Base-by-base conservation (phyloP, 2,113 vertebrate species). In the Ammodramus savannarum region DNA sequence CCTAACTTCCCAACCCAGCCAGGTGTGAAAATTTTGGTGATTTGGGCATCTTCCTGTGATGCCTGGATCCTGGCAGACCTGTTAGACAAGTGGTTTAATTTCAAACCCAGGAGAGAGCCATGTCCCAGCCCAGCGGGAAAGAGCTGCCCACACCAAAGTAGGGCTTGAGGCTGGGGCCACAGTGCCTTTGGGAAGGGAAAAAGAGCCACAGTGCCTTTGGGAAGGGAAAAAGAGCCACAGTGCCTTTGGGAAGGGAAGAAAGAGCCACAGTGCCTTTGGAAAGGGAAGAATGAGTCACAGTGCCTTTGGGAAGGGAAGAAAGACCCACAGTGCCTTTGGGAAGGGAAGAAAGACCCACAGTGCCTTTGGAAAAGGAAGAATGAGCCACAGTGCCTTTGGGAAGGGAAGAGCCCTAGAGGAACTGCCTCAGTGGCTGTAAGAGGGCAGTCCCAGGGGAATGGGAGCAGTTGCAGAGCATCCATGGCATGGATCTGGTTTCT, bases 371-470 rank as follows among this genome's bases (percentile, higher is more conserved):
- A 46, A 43, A 7, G 41, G 16, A 17, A 43, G 41, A n/a, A n/a
- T n/a, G n/a, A 43, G 16, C 41, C 41, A 43, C 41, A 43, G 41
- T 21, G 44, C 20, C 44, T 11, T 46, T 22, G 25, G 25, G 9
- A 44, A 20, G 18, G 43, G 43, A 71, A 75, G 51, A 75, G n/a
- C 7, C 5, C 1, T 1, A 3, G 41, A 12, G 46, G n/a, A 88
- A 10, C 11, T 7, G 4, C 46, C 39, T 38, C 39, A 41, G 39
- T 41, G 39, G 39, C 1, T 0, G 0, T 2, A 11, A 36, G 11
- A 22, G 31, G 43, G 27, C 25, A 90, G 21, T 17, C 4, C 25
- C 1, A 4, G 21, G 22, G 9, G 8, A 62, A 29, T 2, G 3
- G 10, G 12, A 5, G 18, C 1, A 1, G 25, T 29, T 57, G 29